Evolutionary conservation across 1,140 invertebrate genomes (phyloP).

Genomic region (Araneus ventricosus): DNA sequence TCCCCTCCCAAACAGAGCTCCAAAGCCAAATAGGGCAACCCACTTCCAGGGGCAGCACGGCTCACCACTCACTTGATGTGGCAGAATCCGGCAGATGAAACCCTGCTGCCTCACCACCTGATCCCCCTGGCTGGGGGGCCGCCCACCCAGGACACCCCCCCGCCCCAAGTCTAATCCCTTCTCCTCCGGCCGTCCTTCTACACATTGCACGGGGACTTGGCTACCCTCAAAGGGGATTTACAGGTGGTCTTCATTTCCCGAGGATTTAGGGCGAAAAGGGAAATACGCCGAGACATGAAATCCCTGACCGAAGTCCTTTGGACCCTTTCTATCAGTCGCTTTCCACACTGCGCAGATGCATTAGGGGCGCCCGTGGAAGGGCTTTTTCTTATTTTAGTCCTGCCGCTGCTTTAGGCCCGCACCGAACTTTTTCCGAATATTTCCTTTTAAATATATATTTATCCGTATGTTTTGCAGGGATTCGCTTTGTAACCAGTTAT

Average conservation of each 20-base stretch:
- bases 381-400: constrained; percentile 18
- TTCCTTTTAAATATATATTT: constrained; percentile 64
- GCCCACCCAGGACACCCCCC: constrained; percentile 5
- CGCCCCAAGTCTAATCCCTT: constrained; percentile 57
- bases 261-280: constrained; percentile 72
- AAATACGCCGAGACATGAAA: constrained; percentile 61
- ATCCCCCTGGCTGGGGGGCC: constrained; percentile 47
- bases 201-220: constrained; percentile 75
- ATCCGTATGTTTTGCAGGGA: constrained; percentile 65
- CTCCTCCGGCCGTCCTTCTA: constrained; percentile 45
- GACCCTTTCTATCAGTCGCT: constrained; percentile 57
- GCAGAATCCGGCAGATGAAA: constrained; percentile 56
- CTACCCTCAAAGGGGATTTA: constrained; percentile 75
- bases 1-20: not conserved
- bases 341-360: constrained; percentile 58
- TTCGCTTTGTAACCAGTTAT: constrained; percentile 72
- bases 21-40: constrained; percentile 8
- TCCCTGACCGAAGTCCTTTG: constrained; percentile 61
- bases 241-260: constrained; percentile 75
- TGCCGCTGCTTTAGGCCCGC: constrained; percentile 15
- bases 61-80: constrained; percentile 65
- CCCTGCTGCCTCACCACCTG: constrained; percentile 69
- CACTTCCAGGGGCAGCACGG: not conserved
- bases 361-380: not conserved
- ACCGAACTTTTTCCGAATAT: not conserved